A percentile compares a stretch with the other conserved stretches of the same genome.
Evolutionary conservation across 2,797 vertebrate species (phyloP).

Genomic region (Buphagus erythrorhynchus): DNA sequence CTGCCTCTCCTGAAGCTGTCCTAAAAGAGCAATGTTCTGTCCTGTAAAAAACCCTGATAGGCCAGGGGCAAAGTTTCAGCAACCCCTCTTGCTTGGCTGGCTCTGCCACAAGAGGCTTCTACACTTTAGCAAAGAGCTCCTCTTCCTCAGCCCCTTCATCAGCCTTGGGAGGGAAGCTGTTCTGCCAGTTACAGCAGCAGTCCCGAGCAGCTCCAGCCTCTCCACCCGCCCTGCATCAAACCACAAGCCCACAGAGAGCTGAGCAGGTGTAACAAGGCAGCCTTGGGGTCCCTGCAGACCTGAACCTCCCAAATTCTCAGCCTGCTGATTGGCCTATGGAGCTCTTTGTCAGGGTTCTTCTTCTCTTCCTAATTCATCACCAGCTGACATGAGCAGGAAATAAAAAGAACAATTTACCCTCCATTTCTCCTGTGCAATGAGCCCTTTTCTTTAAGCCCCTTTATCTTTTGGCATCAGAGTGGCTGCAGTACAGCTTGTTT

Average conservation of each 20-base stretch:
- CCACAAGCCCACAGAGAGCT: neutral
- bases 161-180: neutral
- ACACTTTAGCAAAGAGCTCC: neutral
- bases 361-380: conserved; percentile 74
- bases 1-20: neutral
- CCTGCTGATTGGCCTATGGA: neutral
- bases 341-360: neutral
- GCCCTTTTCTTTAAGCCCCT: conserved; percentile 73
- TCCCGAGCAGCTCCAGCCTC: neutral
- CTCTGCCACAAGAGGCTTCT: neutral
- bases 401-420: conserved; percentile 66
- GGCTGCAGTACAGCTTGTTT: conserved; percentile 79
- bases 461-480: conserved; percentile 78
- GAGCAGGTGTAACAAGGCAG: neutral
- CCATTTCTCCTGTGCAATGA: conserved; percentile 69
- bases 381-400: conserved; percentile 66
- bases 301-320: neutral
- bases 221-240: neutral
- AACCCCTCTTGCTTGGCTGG: neutral
- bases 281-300: neutral
- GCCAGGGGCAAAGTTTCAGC: neutral
- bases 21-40: neutral
- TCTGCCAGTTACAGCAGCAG: neutral
- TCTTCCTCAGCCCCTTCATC: neutral
- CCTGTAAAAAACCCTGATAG: neutral